Evolutionary conservation across 2,797 vertebrate species (phyloP).

Genomic region (Acipenser transmontanus): DNA sequence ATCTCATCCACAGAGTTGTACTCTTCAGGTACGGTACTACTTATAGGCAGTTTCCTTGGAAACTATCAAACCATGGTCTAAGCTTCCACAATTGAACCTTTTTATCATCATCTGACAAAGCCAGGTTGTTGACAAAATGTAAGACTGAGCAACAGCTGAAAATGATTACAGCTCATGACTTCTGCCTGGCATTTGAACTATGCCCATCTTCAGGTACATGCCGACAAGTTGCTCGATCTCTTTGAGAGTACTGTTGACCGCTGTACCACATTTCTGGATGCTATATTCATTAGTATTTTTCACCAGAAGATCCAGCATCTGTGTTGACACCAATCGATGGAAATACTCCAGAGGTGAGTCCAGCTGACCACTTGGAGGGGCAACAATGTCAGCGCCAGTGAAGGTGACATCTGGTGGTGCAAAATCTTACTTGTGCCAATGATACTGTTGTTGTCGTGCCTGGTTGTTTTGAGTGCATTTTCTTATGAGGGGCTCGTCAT

Average conservation of each 20-base stretch:
- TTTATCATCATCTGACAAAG: too few relatives aligned
- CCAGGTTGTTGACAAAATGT: too few relatives aligned
- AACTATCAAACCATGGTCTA: too few relatives aligned
- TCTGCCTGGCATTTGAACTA: constrained; percentile 15
- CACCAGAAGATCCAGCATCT: constrained; percentile 18
- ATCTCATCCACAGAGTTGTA: too few relatives aligned
- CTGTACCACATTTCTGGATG: constrained; percentile 18
- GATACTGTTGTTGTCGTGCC: neutral
- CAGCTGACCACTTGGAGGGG: neutral
- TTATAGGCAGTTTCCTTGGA: too few relatives aligned
- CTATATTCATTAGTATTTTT: constrained; percentile 20
- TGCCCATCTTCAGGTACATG: constrained; percentile 25
- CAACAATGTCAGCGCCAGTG: neutral
- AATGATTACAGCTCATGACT: too few relatives aligned
- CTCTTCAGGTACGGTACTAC: too few relatives aligned
- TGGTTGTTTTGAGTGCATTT: neutral
- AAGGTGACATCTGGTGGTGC: neutral
- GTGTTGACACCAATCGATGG: constrained; percentile 18
- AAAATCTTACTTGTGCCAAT: constrained; percentile 10
- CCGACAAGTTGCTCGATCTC: constrained; percentile 22
- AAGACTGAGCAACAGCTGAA: too few relatives aligned
- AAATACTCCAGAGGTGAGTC: constrained; percentile 18
- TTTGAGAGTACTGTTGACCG: constrained; percentile 20
- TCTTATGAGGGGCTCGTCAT: neutral
- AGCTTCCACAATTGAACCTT: too few relatives aligned